These are phyloP conservation scores for Crocodylus rhombifer DNA, from an alignment of 2,797 vertebrate species.

Conservation along the genomic window DNA sequence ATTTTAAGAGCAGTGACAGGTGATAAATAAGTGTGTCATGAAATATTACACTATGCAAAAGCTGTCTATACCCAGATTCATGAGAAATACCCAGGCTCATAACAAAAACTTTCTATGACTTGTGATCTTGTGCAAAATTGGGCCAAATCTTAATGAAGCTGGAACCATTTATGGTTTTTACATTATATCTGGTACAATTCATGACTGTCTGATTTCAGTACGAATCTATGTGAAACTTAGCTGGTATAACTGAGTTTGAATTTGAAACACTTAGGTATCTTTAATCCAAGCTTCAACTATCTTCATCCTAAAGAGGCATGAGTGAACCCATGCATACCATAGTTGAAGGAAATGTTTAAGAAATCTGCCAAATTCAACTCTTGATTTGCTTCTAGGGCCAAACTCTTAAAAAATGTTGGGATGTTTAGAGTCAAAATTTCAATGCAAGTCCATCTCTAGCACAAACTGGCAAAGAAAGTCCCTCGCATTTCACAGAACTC, in stretches of 20 bases:
- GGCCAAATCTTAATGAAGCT: not conserved
- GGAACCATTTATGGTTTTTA: not conserved
- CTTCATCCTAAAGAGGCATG: not conserved
- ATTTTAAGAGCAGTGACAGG: not conserved
- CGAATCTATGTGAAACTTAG: not conserved
- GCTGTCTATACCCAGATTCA: not conserved
- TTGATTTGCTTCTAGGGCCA: not conserved
- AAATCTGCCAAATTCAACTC: not conserved
- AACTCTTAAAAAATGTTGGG: not conserved
- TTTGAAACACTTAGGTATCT: not conserved
- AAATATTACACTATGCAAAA: not conserved
- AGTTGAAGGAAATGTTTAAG: not conserved
- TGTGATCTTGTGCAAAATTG: not conserved
- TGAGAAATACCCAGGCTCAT: not conserved
- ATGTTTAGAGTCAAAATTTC: not conserved
- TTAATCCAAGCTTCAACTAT: too few relatives aligned
- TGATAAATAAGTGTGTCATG: not conserved
- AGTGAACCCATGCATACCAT: accelerated
- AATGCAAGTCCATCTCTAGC: not conserved
- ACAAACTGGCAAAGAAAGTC: not conserved
- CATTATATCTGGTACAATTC: not conserved
- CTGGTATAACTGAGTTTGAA: not conserved
- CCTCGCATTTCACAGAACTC: not conserved
- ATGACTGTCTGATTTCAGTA: not conserved
- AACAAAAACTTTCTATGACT: not conserved